Conservation (phyloP, 2,888 invertebrate species). For the Andrena haemorrhoa region DNA sequence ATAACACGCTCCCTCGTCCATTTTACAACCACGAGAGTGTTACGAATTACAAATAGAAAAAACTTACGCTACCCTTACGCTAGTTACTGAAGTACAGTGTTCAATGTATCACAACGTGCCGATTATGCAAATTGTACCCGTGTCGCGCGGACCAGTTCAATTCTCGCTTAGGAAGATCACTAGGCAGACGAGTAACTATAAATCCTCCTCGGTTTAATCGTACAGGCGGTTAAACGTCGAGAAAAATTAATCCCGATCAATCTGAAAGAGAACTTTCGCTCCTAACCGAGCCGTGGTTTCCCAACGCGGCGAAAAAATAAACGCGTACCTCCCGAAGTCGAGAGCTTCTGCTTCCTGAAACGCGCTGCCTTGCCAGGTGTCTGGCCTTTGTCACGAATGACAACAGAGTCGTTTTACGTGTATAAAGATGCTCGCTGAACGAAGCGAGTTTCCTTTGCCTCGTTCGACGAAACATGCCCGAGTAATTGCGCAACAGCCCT, state of each 20-base stretch:
- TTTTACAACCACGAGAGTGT: slow-evolving; percentile 20
- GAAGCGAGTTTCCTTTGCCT: neutral
- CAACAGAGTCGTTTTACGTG: neutral
- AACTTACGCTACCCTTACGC: slow-evolving; percentile 38
- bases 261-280: neutral
- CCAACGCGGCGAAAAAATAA: neutral
- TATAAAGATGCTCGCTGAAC: neutral
- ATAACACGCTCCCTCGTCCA: neutral
- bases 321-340: neutral
- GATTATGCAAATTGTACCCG: slow-evolving; percentile 42
- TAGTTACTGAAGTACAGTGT: slow-evolving; percentile 39
- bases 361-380: neutral
- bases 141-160: slow-evolving; percentile 16
- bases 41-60: slow-evolving; percentile 34
- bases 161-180: neutral
- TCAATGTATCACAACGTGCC: slow-evolving; percentile 46
- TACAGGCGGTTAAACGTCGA: neutral
- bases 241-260: neutral
- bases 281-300: neutral
- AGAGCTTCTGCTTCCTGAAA: neutral
- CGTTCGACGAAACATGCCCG: slow-evolving; percentile 2
- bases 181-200: slow-evolving; percentile 2
- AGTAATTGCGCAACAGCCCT: slow-evolving; percentile 29
- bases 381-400: neutral
- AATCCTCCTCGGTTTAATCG: neutral